Percentiles rank a stretch among this genome's conserved stretches.
phyloP scores from a whole-genome alignment of 2,888 invertebrate genomes.

The Pyralis farinalis region DNA sequence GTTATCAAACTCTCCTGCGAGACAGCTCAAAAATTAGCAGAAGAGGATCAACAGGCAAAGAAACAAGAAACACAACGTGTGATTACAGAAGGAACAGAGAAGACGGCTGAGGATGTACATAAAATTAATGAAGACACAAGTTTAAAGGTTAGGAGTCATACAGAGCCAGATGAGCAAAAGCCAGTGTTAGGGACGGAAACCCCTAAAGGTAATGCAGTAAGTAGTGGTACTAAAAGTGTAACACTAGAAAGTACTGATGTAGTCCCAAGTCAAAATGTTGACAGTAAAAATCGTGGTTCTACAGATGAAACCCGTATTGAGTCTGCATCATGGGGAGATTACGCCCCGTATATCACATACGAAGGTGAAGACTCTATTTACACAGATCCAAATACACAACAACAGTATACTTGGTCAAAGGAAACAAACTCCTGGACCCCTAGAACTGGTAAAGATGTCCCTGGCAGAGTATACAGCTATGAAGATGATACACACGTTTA shows the following conservation, averaged over 20 bases:
- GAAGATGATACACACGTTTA: conserved; percentile 90
- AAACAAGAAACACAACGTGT: not conserved
- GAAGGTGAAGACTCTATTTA: conserved; percentile 86
- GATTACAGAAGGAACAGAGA: conserved; percentile 1
- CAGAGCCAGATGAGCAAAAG: not conserved
- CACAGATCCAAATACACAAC: conserved; percentile 85
- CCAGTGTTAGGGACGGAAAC: not conserved
- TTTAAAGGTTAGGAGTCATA: conserved; percentile 7
- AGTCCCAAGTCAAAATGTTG: too few species aligned
- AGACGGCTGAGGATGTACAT: conserved; percentile 4
- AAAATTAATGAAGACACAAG: conserved; percentile 11
- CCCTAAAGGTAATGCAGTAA: not conserved
- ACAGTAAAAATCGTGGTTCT: conserved; percentile 7
- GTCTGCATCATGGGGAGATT: conserved; percentile 52
- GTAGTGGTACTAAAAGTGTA: not conserved
- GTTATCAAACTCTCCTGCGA: conserved; percentile 71
- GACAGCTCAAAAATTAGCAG: conserved; percentile 67
- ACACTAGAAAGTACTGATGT: too few species aligned
- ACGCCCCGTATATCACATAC: conserved; percentile 84
- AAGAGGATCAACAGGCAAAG: conserved; percentile 45
- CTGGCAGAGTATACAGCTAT: conserved; percentile 81
- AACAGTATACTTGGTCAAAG: conserved; percentile 84
- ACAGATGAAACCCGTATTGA: conserved; percentile 1
- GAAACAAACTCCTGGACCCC: conserved; percentile 73
- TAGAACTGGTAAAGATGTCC: conserved; percentile 46